Base-by-base conservation (phyloP, 2,797 vertebrate genomes). In the Callimico goeldii region DNA sequence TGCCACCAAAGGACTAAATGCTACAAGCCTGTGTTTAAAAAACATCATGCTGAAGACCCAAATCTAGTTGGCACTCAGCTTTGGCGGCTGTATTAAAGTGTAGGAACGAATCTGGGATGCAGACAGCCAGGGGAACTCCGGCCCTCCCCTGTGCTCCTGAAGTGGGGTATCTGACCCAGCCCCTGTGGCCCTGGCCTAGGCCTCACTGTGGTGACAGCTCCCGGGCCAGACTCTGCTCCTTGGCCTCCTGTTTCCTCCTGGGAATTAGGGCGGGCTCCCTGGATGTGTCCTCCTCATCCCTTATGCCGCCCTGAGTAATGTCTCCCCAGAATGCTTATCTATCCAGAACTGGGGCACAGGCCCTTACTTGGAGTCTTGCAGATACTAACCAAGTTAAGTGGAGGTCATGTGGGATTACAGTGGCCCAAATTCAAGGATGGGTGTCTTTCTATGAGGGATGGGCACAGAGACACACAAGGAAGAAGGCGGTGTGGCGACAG, bases 31-130 rank as follows among this genome's bases (percentile, higher is more conserved):
- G 28, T 2, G 6, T 77, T 76, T 30, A 20, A 43, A 70, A 72
- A 91, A 33, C 28, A 48, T 58, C 1, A 1, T 17, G 67, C 17
- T 30, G 4, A 15, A 33, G 26, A 61, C 50, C 1, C 0, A 67
- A 33, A 7, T 4, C 67, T 10, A 20, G 13, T 48, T 1, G 33
- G 64, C 1, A 13, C 33, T 58, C 1, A 1, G 36, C 76, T 55
- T 2, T 61, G 85, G 33, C 0, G 26, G 17, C 19, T 43, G 79
- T 3, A 13, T n/a, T 26, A 19, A n/a, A 22, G 52, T 22, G 24
- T 1, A 20, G 3, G 5, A 39, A 43, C 0, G 0, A 55, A 81
- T 14, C 30, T 14, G 19, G 28, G 43, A 22, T 9, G 3, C 39
- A 43, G 58, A 46, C 33, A 7, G 81, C 52, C 28, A 5, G 48